Evolutionary conservation across 2,888 invertebrate species (phyloP).

Genomic region (Drosophila pseudotalamancana): DNA sequence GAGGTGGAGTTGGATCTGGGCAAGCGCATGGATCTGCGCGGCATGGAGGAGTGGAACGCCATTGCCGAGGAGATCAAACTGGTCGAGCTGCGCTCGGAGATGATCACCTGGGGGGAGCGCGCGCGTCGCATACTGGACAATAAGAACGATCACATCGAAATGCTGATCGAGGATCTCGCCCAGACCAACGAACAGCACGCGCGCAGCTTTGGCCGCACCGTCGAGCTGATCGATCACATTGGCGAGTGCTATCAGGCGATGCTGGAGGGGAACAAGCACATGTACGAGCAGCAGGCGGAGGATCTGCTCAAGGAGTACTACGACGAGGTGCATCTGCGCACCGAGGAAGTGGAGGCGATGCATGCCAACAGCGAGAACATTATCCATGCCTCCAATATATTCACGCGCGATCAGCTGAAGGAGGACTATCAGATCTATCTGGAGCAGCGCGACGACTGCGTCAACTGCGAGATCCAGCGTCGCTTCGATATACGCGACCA

Average conservation of each 20-base stretch:
- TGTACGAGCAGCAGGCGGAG: constrained; percentile 73
- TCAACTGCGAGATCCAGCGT: constrained; percentile 71
- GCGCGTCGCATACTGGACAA: constrained; percentile 52
- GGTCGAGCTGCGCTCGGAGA: constrained; percentile 71
- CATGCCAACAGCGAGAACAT: constrained; percentile 75
- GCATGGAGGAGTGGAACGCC: constrained; percentile 72
- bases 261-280: constrained; percentile 47
- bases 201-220: constrained; percentile 60
- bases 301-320: constrained; percentile 74
- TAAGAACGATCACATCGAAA: constrained; percentile 76
- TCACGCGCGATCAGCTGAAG: constrained; percentile 59
- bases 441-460: constrained; percentile 69
- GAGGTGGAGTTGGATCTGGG: constrained; percentile 75
- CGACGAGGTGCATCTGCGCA: constrained; percentile 53
- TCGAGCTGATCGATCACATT: constrained; percentile 78
- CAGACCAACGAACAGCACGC: constrained; percentile 75
- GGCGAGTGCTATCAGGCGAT: constrained; percentile 67
- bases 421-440: constrained; percentile 68
- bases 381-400: constrained; percentile 72
- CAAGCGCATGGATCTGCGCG: constrained; percentile 65
- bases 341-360: constrained; percentile 52
- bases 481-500: constrained; percentile 75
- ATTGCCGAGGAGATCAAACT: constrained; percentile 75
- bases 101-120: constrained; percentile 69
- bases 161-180: constrained; percentile 67